Base-by-base conservation (phyloP, 1,140 invertebrate genomes). In the Caerostris darwini region DNA sequence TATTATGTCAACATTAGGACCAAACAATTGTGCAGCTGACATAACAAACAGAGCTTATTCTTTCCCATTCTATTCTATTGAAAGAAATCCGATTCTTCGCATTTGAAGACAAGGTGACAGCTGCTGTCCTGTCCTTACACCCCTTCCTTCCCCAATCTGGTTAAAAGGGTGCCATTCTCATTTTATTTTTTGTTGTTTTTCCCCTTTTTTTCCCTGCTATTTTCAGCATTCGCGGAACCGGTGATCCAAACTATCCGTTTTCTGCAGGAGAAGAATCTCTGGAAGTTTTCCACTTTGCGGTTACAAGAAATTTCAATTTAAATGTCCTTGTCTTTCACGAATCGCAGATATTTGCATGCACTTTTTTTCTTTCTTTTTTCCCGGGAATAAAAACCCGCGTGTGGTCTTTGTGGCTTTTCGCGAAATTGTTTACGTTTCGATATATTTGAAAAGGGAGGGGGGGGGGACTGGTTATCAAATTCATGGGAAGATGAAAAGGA, bases 221-320 rank as follows among this genome's bases (percentile, higher is more conserved):
- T 12, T 50, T 12, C 71, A 3, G 3, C 71, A 7, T 67, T 67
- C 61, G 12, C n/a, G 71, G 14, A 77, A 77, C 34, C 71, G 71
- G 71, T 77, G 50, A 77, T 77, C 71, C 71, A 50, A 77, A 77
- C 50, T 77, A 77, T 77, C 71, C 71, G 71, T 77, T 77, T 77
- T 53, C 71, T 12, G 8, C 8, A 50, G 71, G 14, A 6, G 14
- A 5, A 6, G 61, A 67, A 67, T 67, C 71, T 12, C 7, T 34
- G 50, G 69, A 77, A 77, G 19, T 53, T 61, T 91, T 91, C 71
- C 90, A 90, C 88, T 69, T 88, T 90, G 69, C 71, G 90, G 90
- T 91, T 71, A 91, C 90, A 91, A 57, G 57, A 77, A 91, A 91
- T 91, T 91, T 77, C 90, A 91, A 91, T 91, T 91, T 91, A 91